phyloP scores from a whole-genome alignment of 2,888 invertebrate species.

The Portevinia maculata region DNA sequence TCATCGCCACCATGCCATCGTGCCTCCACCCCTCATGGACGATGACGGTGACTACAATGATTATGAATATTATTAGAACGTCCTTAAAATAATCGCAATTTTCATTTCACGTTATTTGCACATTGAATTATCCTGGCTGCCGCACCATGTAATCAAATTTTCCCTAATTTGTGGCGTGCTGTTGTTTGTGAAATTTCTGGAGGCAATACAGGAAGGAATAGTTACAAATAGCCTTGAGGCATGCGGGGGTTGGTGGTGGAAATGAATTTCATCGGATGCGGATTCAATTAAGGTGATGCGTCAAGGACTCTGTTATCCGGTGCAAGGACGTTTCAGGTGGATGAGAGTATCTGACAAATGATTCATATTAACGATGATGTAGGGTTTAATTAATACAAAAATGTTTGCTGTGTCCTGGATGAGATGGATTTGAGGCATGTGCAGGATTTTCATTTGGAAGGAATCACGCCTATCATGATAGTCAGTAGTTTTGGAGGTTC shows the following conservation, averaged over 20 bases:
- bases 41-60: background rate
- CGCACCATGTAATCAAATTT: slow-evolving; percentile 30
- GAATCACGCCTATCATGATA: no score
- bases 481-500: no score
- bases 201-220: background rate
- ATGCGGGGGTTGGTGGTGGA: background rate
- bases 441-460: no score
- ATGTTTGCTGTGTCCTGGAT: no score
- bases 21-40: background rate
- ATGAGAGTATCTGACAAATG: no score
- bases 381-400: no score
- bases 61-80: slow-evolving; percentile 39
- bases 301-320: background rate
- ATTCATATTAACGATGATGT: no score
- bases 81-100: slow-evolving; percentile 41
- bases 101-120: slow-evolving; percentile 63
- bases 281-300: background rate
- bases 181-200: background rate
- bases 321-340: background rate
- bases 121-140: slow-evolving; percentile 49
- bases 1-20: background rate
- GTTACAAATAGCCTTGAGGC: no score
- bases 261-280: background rate
- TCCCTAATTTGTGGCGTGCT: slow-evolving; percentile 10
- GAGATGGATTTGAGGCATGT: no score